These are phyloP conservation scores for Caretta caretta DNA, from an alignment of 2,113 vertebrate species.

Conservation along the genomic window DNA sequence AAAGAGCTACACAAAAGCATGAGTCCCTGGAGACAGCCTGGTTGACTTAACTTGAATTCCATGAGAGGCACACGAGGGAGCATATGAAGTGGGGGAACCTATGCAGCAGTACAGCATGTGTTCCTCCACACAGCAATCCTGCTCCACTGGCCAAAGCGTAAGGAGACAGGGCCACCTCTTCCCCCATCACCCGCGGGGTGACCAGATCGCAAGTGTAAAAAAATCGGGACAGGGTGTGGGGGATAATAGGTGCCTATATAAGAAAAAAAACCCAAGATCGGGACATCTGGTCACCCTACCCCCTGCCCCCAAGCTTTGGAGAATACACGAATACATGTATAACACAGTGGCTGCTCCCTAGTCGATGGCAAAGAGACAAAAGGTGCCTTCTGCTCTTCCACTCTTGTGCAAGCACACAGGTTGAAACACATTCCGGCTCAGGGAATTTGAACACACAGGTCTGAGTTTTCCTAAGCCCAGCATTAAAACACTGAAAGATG, in stretches of 20 bases:
- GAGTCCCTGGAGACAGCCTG: neutral
- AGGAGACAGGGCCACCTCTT: neutral
- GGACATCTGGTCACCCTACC: neutral
- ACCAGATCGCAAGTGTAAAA: no score
- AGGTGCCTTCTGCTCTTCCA: neutral
- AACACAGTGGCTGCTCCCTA: rapidly evolving
- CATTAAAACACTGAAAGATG: neutral
- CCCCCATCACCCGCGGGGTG: neutral
- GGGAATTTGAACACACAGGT: neutral
- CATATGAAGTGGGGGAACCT: neutral
- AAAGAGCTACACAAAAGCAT: neutral
- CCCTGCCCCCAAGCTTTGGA: neutral
- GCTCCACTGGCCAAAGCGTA: neutral
- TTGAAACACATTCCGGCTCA: neutral
- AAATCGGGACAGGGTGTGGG: no score
- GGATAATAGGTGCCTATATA: no score
- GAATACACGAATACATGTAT: rapidly evolving
- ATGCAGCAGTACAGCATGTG: rapidly evolving
- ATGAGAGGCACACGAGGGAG: neutral
- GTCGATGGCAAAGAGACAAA: neutral
- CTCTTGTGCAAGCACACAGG: rapidly evolving
- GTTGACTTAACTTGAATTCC: neutral
- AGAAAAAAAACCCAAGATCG: no score
- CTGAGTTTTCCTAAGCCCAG: neutral
- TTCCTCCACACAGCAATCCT: neutral